Conservation (phyloP, 2,113 vertebrate genomes). For the Odobenus rosmarus region DNA sequence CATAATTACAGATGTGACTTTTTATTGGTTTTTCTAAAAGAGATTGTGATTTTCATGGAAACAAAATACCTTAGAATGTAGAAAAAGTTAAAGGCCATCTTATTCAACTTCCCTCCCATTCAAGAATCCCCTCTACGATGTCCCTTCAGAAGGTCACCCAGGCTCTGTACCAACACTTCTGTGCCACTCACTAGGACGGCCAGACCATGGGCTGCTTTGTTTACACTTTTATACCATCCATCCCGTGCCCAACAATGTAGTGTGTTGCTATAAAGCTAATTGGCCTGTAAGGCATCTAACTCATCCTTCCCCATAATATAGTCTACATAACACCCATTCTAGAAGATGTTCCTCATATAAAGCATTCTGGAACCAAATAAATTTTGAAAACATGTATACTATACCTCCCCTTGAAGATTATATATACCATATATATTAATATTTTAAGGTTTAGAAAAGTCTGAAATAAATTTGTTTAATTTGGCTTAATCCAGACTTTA, state of each 20-base stretch:
- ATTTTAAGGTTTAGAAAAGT: constrained; percentile 6
- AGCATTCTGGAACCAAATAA: not conserved
- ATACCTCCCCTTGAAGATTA: not conserved
- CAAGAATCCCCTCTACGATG: not conserved
- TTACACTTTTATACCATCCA: not conserved
- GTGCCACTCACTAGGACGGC: not conserved
- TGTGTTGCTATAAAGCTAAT: not conserved
- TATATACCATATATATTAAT: not conserved
- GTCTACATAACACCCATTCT: not conserved
- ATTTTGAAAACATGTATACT: not conserved
- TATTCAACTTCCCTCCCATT: not conserved
- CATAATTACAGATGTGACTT: not conserved
- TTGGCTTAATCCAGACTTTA: constrained; percentile 5
- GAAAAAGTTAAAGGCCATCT: not conserved
- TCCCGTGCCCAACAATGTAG: not conserved
- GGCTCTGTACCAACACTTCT: not conserved
- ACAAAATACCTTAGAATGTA: not conserved
- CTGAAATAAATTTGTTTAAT: not conserved
- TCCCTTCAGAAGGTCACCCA: not conserved
- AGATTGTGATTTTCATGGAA: not conserved
- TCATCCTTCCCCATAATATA: not conserved
- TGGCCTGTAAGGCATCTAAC: not conserved
- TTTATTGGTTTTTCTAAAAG: not conserved
- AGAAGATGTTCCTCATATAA: not conserved
- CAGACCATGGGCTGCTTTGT: not conserved